These are phyloP conservation scores for Drosophila funebris DNA, from an alignment of 1,140 invertebrate genomes.

Conservation along the genomic window DNA sequence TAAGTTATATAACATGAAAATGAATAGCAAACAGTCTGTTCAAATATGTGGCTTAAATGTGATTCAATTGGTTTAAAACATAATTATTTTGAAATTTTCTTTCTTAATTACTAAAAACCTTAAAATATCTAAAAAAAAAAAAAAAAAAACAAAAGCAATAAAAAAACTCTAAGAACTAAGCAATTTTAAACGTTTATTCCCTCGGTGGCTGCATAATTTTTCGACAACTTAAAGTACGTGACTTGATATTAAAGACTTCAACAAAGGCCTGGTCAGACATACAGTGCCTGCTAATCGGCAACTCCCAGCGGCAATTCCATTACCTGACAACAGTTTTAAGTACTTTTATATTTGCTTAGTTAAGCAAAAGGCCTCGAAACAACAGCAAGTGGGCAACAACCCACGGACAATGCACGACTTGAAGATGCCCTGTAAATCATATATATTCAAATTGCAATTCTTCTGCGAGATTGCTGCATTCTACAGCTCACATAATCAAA, in stretches of 20 bases:
- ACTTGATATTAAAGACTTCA: neutral
- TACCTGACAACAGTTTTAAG: neutral
- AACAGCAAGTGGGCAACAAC: neutral
- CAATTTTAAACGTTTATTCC: neutral
- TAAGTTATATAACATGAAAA: too few species aligned
- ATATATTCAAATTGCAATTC: too few species aligned
- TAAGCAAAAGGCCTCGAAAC: constrained; percentile 15
- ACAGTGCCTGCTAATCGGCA: constrained; percentile 11
- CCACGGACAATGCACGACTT: neutral
- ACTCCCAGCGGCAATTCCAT: constrained; percentile 1
- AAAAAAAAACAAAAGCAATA: too few species aligned
- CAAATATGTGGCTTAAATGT: too few species aligned
- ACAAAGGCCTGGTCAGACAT: constrained; percentile 1
- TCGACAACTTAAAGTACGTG: neutral
- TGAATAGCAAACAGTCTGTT: too few species aligned
- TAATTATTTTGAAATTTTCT: too few species aligned
- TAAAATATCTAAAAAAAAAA: too few species aligned
- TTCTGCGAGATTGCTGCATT: too few species aligned
- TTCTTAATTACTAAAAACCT: too few species aligned
- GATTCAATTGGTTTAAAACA: too few species aligned
- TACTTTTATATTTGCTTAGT: constrained; percentile 21
- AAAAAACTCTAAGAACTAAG: too few species aligned
- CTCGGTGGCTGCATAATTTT: neutral
- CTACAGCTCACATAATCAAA: too few species aligned
- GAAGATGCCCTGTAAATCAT: neutral